Conservation (phyloP, 2,797 vertebrate genomes). For the Artibeus jamaicensis region DNA sequence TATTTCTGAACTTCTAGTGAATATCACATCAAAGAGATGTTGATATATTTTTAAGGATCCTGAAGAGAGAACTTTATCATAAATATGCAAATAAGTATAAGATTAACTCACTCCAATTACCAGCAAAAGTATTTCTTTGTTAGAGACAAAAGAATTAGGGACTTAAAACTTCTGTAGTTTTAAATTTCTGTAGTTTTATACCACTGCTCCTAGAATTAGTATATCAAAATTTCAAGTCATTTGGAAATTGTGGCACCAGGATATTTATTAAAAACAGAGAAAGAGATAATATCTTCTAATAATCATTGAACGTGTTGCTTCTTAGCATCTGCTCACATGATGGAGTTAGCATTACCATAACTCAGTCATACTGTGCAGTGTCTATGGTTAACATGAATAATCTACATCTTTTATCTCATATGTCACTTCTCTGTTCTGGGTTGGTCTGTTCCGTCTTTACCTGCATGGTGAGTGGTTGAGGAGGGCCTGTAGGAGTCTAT, state of each 20-base stretch:
- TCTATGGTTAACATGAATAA: background rate
- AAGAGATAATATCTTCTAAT: conserved; percentile 23
- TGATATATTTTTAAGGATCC: conserved; percentile 33
- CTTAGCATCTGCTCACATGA: conserved; percentile 12
- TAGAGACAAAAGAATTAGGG: background rate
- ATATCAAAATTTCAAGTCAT: conserved; percentile 53
- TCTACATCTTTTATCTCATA: background rate
- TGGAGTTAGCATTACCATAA: conserved; percentile 4
- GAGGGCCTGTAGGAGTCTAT: background rate
- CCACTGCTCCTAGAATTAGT: background rate
- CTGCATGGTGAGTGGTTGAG: background rate
- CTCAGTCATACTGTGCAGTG: background rate
- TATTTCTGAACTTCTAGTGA: conserved; percentile 64
- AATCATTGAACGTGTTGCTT: background rate
- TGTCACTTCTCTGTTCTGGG: background rate
- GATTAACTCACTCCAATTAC: conserved; percentile 4
- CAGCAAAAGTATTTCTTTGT: background rate
- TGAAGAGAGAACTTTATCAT: background rate
- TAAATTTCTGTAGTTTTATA: no score
- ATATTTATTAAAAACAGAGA: conserved; percentile 52
- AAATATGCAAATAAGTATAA: background rate
- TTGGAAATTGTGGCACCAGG: conserved; percentile 16
- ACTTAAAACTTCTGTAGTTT: background rate
- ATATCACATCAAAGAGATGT: conserved; percentile 21
- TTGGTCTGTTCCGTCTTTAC: background rate